Evolutionary conservation across 2,113 vertebrate genomes (phyloP).

Genomic region (Lipophrys pholis): DNA sequence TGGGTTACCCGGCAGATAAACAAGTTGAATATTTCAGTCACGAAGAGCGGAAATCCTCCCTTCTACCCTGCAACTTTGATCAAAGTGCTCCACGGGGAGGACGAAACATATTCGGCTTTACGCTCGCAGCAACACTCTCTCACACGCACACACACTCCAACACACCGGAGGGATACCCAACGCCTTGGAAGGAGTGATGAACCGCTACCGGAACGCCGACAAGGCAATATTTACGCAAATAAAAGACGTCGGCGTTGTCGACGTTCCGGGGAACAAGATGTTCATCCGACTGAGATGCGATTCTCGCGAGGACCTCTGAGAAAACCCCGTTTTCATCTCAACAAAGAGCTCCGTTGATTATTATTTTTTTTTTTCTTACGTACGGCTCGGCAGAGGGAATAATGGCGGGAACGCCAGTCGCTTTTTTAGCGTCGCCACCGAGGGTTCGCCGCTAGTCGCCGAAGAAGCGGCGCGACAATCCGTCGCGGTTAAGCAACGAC

Average conservation of each 20-base stretch:
- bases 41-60: slow-evolving; percentile 33
- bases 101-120: slow-evolving; percentile 40
- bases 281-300: slow-evolving; percentile 9
- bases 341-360: no score
- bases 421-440: no score
- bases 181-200: slow-evolving; percentile 23
- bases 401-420: slow-evolving; percentile 39
- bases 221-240: slow-evolving; percentile 1
- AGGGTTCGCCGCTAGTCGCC: no score
- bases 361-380: background rate
- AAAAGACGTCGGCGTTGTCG: background rate
- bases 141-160: slow-evolving; percentile 20
- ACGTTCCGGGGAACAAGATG: slow-evolving; percentile 11
- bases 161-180: slow-evolving; percentile 39
- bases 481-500: no score
- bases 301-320: slow-evolving; percentile 15
- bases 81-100: slow-evolving; percentile 63
- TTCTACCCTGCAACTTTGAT: slow-evolving; percentile 62
- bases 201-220: slow-evolving; percentile 13
- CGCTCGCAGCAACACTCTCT: slow-evolving; percentile 23
- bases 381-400: slow-evolving; percentile 48
- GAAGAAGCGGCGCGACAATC: no score
- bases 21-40: slow-evolving; percentile 64
- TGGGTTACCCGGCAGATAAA: slow-evolving; percentile 41
- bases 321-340: background rate